Base-by-base conservation (phyloP, 2,797 vertebrate species). In the Lates japonicus region DNA sequence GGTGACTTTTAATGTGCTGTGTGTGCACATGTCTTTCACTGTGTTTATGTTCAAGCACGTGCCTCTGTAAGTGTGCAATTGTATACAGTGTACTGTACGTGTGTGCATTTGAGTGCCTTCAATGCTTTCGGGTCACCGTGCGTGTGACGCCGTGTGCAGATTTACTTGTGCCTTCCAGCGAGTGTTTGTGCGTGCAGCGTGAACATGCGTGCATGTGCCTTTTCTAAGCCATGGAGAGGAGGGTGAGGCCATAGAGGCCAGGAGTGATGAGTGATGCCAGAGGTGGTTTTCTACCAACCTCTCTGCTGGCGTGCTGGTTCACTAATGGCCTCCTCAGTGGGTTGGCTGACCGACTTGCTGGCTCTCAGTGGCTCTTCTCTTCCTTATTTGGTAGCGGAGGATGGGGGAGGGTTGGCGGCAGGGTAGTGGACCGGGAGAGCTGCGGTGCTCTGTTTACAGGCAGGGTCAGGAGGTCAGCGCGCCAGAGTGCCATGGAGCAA, bases 191-290 rank as follows among this genome's bases (percentile, higher is more conserved):
- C 57, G 59, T 60, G 76, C 17, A 39, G 17, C 6, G 3, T 39
- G 63, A 37, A 31, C n/a, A 31, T 19, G 37, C 11, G 74, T 80
- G 83, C 31, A 7, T 29, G 82, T 74, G 25, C 85, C 62, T 44
- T 88, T 75, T 81, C 79, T 70, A 67, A 80, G 74, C 72, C 25
- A 20, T 20, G 44, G 64, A 86, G 63, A 69, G 71, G 75, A 2
- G 31, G 41, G 66, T 68, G 78, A 82, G 79, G 70, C 75, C 59
- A 66, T 63, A 57, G 74, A 81, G 83, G 78, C 51, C 70, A 69
- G 75, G 76, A 88, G 85, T 76, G 88, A 86, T 93, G 92, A 92
- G 88, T 91, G 90, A 90, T 91, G 91, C 91, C 91, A 93, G 94
- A 91, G 93, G 92, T 94, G 92, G 83, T 91, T 94, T 90, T 91